Base-by-base conservation (phyloP, 2,113 vertebrate species). In the Saccopteryx bilineata region DNA sequence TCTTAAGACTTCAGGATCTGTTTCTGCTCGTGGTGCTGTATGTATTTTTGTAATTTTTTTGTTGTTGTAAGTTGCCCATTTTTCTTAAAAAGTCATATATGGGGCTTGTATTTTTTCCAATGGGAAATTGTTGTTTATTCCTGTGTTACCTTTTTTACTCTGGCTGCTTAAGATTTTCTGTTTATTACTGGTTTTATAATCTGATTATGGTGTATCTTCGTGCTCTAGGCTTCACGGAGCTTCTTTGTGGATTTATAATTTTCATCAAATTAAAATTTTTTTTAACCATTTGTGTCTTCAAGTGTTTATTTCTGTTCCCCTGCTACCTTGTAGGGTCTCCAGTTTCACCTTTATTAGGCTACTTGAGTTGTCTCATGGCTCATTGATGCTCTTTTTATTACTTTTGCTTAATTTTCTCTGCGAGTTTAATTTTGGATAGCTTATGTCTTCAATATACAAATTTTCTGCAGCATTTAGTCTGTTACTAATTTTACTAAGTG, bases 211-310 rank as follows among this genome's bases (percentile, higher is more conserved):
- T 85, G 46, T 69, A 5, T 2, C 1, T 68, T 93, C 31, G 50
- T 93, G 18, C 87, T 90, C 84, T 88, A 18, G 28, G 17, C 12
- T 95, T 83, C 60, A n/a, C 80, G 54, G 5, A 84, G 33, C 21
- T 93, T 75, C 39, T 90, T 95, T 89, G 26, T 82, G 28, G 17
- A 17, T 79, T 87, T 93, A 83, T 79, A 71, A 52, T 93, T 87
- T 93, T 94, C 28, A 79, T 93, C 46, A 95, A 76, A 81, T 84
- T 90, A 81, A 93, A 86, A 15, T 50, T 78, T 95, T 79, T 54
- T 95, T 79, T 54, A 90, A 31, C 63, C 74, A 65, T 88, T 87
- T 94, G 66, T 92, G 92, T 86, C 75, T 89, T 61, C 23, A 74
- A 28, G 56, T 61, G 15, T 78, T 84, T 78, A 75, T 84, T 87